A percentile compares a stretch with the other conserved stretches of the same genome.
phyloP scores from a whole-genome alignment of 2,113 vertebrate species.

The Dinomys branickii region DNA sequence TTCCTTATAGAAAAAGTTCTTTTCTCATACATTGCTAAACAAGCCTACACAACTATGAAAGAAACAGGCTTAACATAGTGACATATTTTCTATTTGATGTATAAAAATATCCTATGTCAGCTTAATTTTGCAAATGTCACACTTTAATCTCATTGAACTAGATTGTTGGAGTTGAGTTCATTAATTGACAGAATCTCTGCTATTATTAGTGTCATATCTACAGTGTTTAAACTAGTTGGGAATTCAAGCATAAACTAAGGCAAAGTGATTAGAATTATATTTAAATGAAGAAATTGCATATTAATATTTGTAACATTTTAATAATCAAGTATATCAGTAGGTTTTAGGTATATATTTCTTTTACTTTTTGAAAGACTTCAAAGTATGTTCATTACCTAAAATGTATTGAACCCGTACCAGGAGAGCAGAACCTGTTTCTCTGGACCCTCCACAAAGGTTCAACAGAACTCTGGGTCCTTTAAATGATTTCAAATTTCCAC shows the following conservation, averaged over 20 bases:
- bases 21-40: neutral
- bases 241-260: conserved; percentile 28
- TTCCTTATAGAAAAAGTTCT: neutral
- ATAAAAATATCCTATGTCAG: neutral
- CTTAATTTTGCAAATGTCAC: conserved; percentile 9
- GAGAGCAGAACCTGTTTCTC: neutral
- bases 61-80: neutral
- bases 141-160: neutral
- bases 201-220: neutral
- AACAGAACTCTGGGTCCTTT: neutral
- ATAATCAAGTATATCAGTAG: neutral
- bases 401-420: neutral
- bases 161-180: neutral
- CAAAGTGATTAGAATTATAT: neutral
- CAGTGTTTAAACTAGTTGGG: neutral
- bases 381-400: neutral
- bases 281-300: neutral
- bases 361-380: neutral
- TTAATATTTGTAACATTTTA: neutral
- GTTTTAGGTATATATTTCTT: conserved; percentile 8
- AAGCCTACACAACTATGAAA: neutral
- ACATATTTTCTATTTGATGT: neutral
- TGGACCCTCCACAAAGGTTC: neutral
- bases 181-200: neutral
- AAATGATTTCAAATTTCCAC: neutral